phyloP scores from a whole-genome alignment of 2,797 vertebrate genomes.

The Rhinoraja longicauda region DNA sequence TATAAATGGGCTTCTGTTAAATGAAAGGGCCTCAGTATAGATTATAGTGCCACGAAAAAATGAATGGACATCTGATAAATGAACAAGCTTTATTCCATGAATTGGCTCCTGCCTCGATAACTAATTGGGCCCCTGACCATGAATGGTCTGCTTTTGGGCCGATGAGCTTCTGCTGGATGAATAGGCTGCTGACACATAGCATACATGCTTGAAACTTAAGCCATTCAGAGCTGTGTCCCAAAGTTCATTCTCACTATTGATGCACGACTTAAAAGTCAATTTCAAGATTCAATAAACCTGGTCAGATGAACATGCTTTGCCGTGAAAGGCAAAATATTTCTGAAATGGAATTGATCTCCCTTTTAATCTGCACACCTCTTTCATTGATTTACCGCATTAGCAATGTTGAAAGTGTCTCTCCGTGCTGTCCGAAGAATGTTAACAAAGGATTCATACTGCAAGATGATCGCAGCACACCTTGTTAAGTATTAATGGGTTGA shows the following conservation, averaged over 20 bases:
- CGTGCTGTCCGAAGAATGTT: constrained; percentile 1
- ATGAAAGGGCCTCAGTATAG: background rate
- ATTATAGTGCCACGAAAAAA: background rate
- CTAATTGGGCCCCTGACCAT: no score
- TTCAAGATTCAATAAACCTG: background rate
- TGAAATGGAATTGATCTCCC: background rate
- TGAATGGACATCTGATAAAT: background rate
- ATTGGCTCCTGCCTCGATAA: background rate
- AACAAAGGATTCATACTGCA: background rate
- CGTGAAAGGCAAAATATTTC: background rate
- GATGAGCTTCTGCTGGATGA: background rate
- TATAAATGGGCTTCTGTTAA: background rate
- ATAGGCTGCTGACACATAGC: background rate
- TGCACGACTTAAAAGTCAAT: background rate
- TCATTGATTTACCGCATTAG: background rate
- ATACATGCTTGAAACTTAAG: no score
- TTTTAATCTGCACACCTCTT: background rate
- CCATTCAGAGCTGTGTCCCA: background rate
- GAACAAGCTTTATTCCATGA: background rate
- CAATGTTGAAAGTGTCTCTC: background rate
- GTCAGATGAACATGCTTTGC: background rate
- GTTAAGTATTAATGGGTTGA: constrained; percentile 11
- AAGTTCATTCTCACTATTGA: background rate
- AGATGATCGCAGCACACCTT: background rate
- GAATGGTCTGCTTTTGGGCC: background rate